phyloP scores from a whole-genome alignment of 2,113 vertebrate genomes.

The Notothenia rossii region DNA sequence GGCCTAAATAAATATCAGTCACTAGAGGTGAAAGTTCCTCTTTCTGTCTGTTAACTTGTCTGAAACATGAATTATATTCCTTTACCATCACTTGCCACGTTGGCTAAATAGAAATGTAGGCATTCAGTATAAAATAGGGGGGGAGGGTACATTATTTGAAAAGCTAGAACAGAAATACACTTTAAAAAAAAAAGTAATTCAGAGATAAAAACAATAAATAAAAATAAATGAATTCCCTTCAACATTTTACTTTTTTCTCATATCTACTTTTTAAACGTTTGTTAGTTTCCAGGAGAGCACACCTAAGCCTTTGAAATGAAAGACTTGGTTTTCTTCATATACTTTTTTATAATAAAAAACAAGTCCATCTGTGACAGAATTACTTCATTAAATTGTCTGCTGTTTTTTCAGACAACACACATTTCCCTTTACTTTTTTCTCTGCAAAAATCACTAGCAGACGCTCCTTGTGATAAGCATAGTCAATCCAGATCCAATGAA shows the following conservation, averaged over 20 bases:
- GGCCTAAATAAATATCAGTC: conserved; percentile 82
- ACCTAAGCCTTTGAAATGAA: conserved; percentile 88
- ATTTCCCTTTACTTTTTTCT: conserved; percentile 84
- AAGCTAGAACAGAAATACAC: conserved; percentile 72
- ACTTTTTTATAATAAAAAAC: conserved; percentile 85
- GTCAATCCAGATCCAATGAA: conserved; percentile 88
- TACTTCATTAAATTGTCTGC: conserved; percentile 89
- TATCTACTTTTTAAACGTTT: conserved; percentile 85
- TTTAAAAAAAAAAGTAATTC: conserved; percentile 74
- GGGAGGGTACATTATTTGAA: conserved; percentile 48
- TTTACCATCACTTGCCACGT: conserved; percentile 45
- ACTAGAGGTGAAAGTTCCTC: conserved; percentile 51
- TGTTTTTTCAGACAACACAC: conserved; percentile 87
- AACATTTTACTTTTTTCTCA: conserved; percentile 80
- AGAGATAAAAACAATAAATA: conserved; percentile 86
- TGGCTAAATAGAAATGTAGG: conserved; percentile 50
- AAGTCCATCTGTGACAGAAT: conserved; percentile 88
- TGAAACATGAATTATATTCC: conserved; percentile 53
- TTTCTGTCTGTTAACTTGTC: conserved; percentile 55
- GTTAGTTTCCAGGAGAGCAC: conserved; percentile 84
- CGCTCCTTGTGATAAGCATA: conserved; percentile 72
- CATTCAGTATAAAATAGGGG: conserved; percentile 45
- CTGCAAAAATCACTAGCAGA: conserved; percentile 80
- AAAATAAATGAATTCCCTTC: conserved; percentile 86
- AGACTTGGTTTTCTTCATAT: conserved; percentile 89